phyloP scores from a whole-genome alignment of 2,797 vertebrate genomes.

The Sebastes diaconus region DNA sequence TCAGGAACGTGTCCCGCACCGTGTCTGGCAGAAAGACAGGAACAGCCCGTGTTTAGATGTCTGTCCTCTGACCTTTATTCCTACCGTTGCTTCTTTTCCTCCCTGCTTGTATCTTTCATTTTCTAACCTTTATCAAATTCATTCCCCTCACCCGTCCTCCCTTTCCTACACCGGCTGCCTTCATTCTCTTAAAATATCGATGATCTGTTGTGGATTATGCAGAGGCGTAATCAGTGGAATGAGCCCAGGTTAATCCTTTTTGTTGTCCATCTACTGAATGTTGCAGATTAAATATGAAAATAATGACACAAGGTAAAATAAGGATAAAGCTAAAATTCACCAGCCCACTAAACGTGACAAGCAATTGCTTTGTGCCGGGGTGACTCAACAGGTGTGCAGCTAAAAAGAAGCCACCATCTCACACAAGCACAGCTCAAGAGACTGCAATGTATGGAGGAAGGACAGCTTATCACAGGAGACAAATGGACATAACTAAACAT shows the following conservation, averaged over 20 bases:
- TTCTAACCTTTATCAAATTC: conserved; percentile 2
- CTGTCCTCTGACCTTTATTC: not conserved
- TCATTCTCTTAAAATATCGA: conserved; percentile 10
- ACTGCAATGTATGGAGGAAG: not conserved
- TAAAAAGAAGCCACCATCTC: not conserved
- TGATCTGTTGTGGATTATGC: conserved; percentile 37
- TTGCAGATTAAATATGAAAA: conserved; percentile 25
- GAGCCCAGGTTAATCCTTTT: conserved; percentile 30
- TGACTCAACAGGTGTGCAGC: not conserved
- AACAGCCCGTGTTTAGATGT: conserved; percentile 33
- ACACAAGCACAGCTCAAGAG: not conserved
- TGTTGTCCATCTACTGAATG: not conserved
- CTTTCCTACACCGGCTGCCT: not conserved
- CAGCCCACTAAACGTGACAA: not conserved
- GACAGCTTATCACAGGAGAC: not conserved
- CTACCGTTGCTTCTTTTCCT: not conserved
- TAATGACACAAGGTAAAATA: not conserved
- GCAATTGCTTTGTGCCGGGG: not conserved
- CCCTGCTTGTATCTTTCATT: not conserved
- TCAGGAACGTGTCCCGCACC: conserved; percentile 82
- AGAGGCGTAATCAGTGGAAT: conserved; percentile 11
- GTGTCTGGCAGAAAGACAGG: conserved; percentile 73
- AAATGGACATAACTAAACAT: not conserved
- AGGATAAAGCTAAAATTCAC: not conserved
- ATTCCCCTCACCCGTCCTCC: not conserved